Percentiles rank a stretch among this genome's conserved stretches.
Conservation (phyloP, 1,140 invertebrate genomes). For the Heliconius hermathena region DNA sequence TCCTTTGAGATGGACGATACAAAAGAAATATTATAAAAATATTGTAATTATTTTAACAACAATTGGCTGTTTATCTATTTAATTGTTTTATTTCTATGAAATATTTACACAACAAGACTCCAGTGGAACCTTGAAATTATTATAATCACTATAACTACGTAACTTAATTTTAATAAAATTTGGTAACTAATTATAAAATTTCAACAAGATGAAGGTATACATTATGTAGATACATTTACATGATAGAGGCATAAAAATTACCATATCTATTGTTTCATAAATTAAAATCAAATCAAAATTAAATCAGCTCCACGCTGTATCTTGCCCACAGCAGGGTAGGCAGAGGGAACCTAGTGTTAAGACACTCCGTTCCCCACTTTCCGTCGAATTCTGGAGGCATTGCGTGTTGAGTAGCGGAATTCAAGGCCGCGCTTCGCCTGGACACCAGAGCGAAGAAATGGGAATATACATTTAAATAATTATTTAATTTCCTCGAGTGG, state of each 20-base stretch:
- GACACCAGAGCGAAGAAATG: too few species aligned
- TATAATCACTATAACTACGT: background rate
- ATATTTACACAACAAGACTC: background rate
- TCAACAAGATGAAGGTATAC: background rate
- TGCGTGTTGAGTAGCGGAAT: too few species aligned
- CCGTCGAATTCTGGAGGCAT: too few species aligned
- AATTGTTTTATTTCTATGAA: slow-evolving; percentile 11
- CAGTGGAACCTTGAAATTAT: slow-evolving; percentile 1
- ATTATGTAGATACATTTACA: background rate
- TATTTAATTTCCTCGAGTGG: too few species aligned
- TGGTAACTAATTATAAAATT: slow-evolving; percentile 10
- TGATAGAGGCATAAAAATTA: background rate
- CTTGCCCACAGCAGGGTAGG: too few species aligned
- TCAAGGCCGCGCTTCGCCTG: too few species aligned
- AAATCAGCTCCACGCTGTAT: too few species aligned
- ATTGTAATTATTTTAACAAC: background rate
- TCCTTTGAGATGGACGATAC: background rate
- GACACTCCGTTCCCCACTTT: too few species aligned
- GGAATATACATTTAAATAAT: too few species aligned
- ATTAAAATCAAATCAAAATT: too few species aligned
- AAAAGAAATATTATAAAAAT: background rate
- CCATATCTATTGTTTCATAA: background rate
- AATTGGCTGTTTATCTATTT: background rate
- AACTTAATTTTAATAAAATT: slow-evolving; percentile 10
- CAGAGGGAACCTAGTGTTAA: too few species aligned